These are phyloP conservation scores for Huso huso DNA, from an alignment of 2,797 vertebrate species.

Conservation along the genomic window DNA sequence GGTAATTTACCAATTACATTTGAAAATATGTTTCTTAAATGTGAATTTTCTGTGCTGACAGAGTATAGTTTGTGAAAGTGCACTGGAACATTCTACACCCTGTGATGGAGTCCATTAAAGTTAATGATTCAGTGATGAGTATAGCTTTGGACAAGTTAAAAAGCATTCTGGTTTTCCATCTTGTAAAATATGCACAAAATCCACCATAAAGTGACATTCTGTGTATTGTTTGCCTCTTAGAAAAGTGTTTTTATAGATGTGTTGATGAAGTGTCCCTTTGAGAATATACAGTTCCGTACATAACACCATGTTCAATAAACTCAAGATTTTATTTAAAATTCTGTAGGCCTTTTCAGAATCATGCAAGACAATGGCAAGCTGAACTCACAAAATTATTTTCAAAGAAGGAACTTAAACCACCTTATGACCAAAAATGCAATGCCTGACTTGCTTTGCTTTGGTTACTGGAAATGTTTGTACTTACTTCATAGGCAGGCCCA, in stretches of 20 bases:
- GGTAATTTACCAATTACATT: no score
- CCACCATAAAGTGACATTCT: background rate
- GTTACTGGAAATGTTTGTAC: no score
- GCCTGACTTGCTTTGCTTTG: no score
- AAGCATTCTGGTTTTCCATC: background rate
- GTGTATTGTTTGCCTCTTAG: background rate
- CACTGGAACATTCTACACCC: background rate
- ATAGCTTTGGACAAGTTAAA: conserved; percentile 1
- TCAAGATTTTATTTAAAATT: background rate
- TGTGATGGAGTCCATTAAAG: background rate
- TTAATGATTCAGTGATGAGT: conserved; percentile 1
- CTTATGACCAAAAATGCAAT: no score
- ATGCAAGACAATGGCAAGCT: background rate
- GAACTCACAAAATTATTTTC: no score
- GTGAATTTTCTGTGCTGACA: no score
- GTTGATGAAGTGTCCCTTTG: background rate
- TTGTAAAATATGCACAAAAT: background rate
- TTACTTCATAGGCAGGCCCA: no score
- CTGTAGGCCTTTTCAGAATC: background rate
- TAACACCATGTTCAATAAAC: background rate
- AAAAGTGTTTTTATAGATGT: background rate
- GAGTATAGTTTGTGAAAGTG: background rate
- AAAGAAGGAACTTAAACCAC: no score
- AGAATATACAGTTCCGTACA: background rate
- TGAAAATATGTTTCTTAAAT: no score